Evolutionary conservation across 2,888 invertebrate genomes (phyloP), one percentile per base, ranked within the genome.

Genomic region (Dicyrtomina minuta): DNA sequence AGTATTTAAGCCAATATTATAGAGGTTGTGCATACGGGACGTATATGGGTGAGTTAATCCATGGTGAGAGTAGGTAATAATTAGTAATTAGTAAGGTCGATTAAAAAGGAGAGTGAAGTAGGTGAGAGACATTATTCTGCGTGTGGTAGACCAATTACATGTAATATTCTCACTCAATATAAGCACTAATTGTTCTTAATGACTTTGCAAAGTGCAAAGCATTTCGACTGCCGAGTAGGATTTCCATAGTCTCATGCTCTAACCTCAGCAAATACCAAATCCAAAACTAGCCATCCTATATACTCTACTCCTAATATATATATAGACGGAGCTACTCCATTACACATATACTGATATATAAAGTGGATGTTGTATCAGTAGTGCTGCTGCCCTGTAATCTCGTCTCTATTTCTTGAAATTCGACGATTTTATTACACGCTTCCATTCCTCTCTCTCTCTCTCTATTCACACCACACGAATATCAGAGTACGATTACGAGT

Each of bases 111-210:
- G 53, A 55, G 33, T 39, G 17, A 71, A 73, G 71, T 73, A 65
- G 73, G 73, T 73, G 73, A 71, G 70, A 68, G 73, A 71, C 71
- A 71, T 70, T 73, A 71, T 59, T 69, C 71, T 73, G 73, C 68
- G 73, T 73, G 73, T 71, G 73, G 73, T 71, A 70, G 59, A 59
- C 71, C 70, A 73, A 71, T 73, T 71, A 70, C 65, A 70, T 66
- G 53, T 70, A 55, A 71, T 71, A 73, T 71, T 73, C 73, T 71
- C 71, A 73, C 73, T 73, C 71, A 71, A 73, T 73, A 71, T 70
- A 61, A 26, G 8, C 41, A 59, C 68, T 73, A 71, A 73, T 73
- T 73, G 73, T 68, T 68, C 70, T 65, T 73, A 73, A 73, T 71
- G 71, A 70, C 70, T 73, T n/a, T 66, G 20, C 44, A 15, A 12